Evolutionary conservation across 2,797 vertebrate species (phyloP).

Genomic region (Tinamus major): DNA sequence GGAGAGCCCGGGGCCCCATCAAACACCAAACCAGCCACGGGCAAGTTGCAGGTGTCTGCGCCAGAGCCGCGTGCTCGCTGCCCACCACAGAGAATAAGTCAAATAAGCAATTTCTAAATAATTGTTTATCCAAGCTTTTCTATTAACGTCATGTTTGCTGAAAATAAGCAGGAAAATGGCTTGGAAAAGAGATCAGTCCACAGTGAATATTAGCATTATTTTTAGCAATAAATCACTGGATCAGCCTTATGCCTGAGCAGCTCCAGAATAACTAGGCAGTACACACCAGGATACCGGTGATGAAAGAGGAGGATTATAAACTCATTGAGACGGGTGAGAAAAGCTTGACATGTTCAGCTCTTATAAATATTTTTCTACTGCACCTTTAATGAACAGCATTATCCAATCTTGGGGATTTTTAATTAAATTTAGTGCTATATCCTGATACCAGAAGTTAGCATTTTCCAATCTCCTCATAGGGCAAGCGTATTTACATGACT

Average conservation of each 20-base stretch:
- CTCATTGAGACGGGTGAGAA: background rate
- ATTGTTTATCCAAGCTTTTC: background rate
- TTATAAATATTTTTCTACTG: background rate
- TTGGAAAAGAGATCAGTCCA: background rate
- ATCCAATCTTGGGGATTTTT: background rate
- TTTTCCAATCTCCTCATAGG: background rate
- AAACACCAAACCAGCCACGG: background rate
- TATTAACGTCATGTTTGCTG: background rate
- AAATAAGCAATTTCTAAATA: background rate
- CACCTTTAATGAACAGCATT: background rate
- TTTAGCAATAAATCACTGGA: background rate
- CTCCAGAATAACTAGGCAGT: background rate
- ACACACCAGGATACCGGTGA: background rate
- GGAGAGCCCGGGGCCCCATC: background rate
- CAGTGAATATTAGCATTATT: background rate
- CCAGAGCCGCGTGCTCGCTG: fast-evolving
- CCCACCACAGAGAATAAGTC: background rate
- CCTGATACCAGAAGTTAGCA: background rate
- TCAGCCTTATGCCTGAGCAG: background rate
- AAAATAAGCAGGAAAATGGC: background rate
- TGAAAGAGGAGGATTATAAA: background rate
- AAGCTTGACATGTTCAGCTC: background rate
- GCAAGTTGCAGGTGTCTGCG: background rate
- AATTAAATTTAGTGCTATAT: background rate
- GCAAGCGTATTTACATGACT: background rate